These are phyloP conservation scores for Rhinogobio ventralis DNA, from an alignment of 2,797 vertebrate genomes.

Conservation along the genomic window DNA sequence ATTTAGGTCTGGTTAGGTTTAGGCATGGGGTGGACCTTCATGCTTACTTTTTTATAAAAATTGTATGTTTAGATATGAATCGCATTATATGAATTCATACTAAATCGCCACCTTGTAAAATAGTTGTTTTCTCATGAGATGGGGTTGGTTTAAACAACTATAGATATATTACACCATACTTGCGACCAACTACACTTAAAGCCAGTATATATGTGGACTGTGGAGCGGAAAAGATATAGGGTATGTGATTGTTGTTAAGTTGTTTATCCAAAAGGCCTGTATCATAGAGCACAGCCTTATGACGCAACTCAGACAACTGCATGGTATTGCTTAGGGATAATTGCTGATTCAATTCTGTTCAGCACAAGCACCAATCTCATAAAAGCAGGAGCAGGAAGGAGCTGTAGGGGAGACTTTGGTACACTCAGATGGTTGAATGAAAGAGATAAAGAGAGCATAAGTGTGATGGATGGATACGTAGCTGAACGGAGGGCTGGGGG, in stretches of 20 bases:
- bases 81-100: not conserved
- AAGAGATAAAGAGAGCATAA: slow-evolving; percentile 28
- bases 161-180: not conserved
- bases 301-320: slow-evolving; percentile 31
- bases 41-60: not conserved
- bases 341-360: slow-evolving; percentile 49
- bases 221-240: not conserved
- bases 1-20: not conserved
- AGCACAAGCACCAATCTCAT: slow-evolving; percentile 47
- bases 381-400: not conserved
- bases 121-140: not conserved
- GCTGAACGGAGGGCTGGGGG: slow-evolving; percentile 11
- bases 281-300: slow-evolving; percentile 24
- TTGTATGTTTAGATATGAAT: not conserved
- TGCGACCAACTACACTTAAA: not conserved
- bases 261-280: slow-evolving; percentile 19
- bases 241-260: not conserved
- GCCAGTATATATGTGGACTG: not conserved
- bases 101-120: not conserved
- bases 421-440: slow-evolving; percentile 12
- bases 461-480: slow-evolving; percentile 14
- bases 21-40: not conserved
- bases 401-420: slow-evolving; percentile 14
- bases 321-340: slow-evolving; percentile 28
- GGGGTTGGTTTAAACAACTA: not conserved